Base-by-base conservation (phyloP, 2,888 invertebrate genomes). In the Nomada goodeniana region DNA sequence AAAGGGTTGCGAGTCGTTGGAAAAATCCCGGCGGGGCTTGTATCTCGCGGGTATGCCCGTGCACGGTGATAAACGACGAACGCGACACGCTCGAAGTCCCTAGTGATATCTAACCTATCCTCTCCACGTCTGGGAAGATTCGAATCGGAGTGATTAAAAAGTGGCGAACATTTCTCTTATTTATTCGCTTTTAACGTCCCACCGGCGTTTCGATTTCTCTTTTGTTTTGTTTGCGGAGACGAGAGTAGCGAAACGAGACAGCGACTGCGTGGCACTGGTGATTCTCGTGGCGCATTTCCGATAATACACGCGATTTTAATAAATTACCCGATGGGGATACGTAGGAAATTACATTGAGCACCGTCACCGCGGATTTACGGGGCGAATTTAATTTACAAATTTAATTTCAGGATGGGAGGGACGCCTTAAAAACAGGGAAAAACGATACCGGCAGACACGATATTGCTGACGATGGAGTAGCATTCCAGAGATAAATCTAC, bases 381-480 rank as follows among this genome's bases (percentile, higher is more conserved):
- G 9, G 60, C 59, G 69, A 69, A 76, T 82, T 82, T 83, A 72
- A 82, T 82, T 82, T 82, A 71, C 75, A 81, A 81, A 82, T 82
- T 82, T 80, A 70, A 82, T 82, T 81, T 65, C 83, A 53, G 26
- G 65, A 61, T 60, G 29, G 69, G 59, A 50, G 64, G 72, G 68
- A 80, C 42, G 65, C 15, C 29, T 59, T 29, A 42, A 69, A 53
- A 73, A 59, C 52, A 20, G 60, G 53, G 42, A 59, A 44, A 42
- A 42, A 61, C 65, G 69, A 55, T 59, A 52, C 55, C 23, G 44
- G 23, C 57, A 9, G 55, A 60, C 72, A 68, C 82, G 77, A 82
- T 82, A 83, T 82, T 52, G 83, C 82, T 77, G 83, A 82, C 76
- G 83, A 82, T 68, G 82, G 67, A 71, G 63, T 68, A 82, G 75